A percentile compares a stretch with the other conserved stretches of the same genome.
Conservation (phyloP, 2,113 vertebrate species). For the Nerophis lumbriciformis region DNA sequence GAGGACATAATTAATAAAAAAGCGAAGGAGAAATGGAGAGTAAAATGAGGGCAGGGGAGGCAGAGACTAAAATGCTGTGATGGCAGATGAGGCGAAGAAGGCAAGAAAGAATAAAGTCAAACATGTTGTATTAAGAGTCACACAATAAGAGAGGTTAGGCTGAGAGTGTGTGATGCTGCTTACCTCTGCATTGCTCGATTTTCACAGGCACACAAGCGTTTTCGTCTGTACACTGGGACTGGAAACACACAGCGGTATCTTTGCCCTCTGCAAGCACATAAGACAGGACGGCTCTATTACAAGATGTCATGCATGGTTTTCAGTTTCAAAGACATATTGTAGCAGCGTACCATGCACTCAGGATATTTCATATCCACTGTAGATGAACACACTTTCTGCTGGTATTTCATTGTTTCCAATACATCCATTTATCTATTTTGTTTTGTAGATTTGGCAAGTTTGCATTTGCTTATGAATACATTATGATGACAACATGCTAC, state of each 20-base stretch:
- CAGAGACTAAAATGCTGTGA: not conserved
- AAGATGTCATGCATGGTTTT: not conserved
- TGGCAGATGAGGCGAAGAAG: not conserved
- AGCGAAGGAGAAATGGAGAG: not conserved
- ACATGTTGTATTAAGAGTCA: too few relatives aligned
- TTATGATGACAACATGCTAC: too few relatives aligned
- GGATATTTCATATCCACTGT: not conserved
- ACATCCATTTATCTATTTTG: too few relatives aligned
- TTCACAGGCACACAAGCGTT: slow-evolving; percentile 70
- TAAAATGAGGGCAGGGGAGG: not conserved
- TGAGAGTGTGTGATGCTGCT: not conserved
- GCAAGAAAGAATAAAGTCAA: not conserved
- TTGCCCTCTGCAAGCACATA: slow-evolving; percentile 61
- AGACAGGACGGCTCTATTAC: not conserved
- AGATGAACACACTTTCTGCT: not conserved
- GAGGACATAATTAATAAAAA: not conserved
- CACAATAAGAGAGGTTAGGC: too few relatives aligned
- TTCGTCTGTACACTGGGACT: slow-evolving; percentile 53
- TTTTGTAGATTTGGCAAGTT: too few relatives aligned
- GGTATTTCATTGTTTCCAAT: too few relatives aligned
- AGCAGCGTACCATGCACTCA: not conserved
- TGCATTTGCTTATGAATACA: too few relatives aligned
- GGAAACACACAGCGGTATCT: slow-evolving; percentile 56
- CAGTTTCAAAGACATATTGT: not conserved
- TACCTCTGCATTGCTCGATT: slow-evolving; percentile 67